phyloP scores from a whole-genome alignment of 1,140 invertebrate species.

The Heliconius hewitsoni region DNA sequence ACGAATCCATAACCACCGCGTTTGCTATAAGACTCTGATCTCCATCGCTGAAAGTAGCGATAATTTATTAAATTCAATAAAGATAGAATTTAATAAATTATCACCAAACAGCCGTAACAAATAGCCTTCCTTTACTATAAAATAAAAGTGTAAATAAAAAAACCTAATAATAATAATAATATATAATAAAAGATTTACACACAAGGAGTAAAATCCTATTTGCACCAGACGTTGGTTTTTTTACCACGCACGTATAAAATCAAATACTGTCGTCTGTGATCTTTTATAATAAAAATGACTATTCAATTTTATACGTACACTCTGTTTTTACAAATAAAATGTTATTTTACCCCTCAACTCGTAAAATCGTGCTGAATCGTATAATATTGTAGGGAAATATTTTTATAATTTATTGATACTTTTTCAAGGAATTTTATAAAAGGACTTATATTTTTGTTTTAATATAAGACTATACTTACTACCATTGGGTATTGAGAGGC shows the following conservation, averaged over 20 bases:
- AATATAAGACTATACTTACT: not conserved
- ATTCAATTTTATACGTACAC: conserved; percentile 15
- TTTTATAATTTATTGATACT: not conserved
- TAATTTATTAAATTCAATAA: too few relatives aligned
- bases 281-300: conserved; percentile 25
- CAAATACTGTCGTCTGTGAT: conserved; percentile 6
- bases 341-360: conserved; percentile 11
- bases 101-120: too few relatives aligned
- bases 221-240: not conserved
- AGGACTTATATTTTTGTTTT: not conserved
- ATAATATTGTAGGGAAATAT: not conserved
- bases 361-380: not conserved
- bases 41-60: too few relatives aligned
- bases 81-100: too few relatives aligned
- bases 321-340: conserved; percentile 12
- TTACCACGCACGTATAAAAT: not conserved
- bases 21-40: too few relatives aligned
- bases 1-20: too few relatives aligned
- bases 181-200: not conserved
- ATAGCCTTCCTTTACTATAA: too few relatives aligned
- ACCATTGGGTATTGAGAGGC: too few relatives aligned
- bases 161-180: not conserved
- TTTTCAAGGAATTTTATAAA: not conserved
- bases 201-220: not conserved
- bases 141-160: too few relatives aligned